A percentile compares a stretch with the other conserved stretches of the same genome.
Conservation (phyloP, 2,113 vertebrate genomes). For the Ondatra zibethicus region DNA sequence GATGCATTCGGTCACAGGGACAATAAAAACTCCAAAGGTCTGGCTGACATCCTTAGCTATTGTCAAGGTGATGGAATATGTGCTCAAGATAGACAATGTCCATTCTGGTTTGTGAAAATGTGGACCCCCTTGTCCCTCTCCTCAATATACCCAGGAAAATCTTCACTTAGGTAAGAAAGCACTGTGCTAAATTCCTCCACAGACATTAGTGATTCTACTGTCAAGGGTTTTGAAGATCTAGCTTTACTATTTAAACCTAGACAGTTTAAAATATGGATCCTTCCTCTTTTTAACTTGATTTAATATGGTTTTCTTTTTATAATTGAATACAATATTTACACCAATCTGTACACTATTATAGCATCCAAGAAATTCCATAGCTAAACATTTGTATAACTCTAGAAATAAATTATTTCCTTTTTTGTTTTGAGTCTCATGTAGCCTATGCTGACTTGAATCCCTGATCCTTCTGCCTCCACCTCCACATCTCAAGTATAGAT, state of each 20-base stretch:
- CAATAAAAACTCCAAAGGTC: not conserved
- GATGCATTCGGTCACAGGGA: not conserved
- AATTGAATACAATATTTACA: conserved; percentile 25
- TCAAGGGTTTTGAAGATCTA: not conserved
- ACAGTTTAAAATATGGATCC: not conserved
- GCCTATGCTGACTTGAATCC: not conserved
- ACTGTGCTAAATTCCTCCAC: not conserved
- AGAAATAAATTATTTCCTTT: not conserved
- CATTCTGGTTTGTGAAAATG: not conserved
- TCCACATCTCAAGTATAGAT: not conserved
- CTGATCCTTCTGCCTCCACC: not conserved
- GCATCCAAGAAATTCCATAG: not conserved
- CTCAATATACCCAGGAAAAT: not conserved
- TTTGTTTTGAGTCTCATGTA: not conserved
- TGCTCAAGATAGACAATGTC: not conserved
- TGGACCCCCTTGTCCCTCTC: not conserved
- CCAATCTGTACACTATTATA: not conserved
- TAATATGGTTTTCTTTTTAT: not conserved
- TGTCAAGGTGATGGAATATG: not conserved
- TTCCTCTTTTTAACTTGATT: not conserved
- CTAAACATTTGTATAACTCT: not conserved
- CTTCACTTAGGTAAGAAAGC: not conserved
- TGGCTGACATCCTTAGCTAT: not conserved
- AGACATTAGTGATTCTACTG: not conserved
- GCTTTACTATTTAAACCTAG: conserved; percentile 17